phyloP scores from a whole-genome alignment of 1,140 invertebrate species.

The Zaprionus taronus region DNA sequence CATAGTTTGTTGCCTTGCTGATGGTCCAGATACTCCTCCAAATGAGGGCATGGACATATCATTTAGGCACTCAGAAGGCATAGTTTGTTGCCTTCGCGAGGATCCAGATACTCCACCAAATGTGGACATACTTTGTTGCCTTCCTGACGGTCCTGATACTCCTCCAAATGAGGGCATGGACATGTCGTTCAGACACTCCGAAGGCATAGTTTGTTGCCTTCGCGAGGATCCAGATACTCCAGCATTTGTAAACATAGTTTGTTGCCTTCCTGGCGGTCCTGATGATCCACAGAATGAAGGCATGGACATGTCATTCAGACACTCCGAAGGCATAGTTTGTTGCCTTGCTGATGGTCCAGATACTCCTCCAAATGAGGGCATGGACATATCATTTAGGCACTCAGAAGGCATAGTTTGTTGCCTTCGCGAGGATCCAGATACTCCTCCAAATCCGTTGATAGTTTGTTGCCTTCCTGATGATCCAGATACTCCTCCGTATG shows the following conservation, averaged over 20 bases:
- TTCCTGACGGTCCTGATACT: not conserved
- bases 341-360: not conserved
- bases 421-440: conserved; percentile 1
- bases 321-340: not conserved
- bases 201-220: not conserved
- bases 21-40: not conserved
- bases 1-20: not conserved
- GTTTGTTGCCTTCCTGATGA: too few species aligned
- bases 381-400: not conserved
- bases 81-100: too few species aligned
- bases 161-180: not conserved
- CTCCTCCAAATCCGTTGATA: too few species aligned
- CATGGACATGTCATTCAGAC: not conserved
- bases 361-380: conserved; percentile 13
- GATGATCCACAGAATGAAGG: not conserved
- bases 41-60: conserved; percentile 17
- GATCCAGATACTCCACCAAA: not conserved
- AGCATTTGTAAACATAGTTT: not conserved
- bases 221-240: too few species aligned
- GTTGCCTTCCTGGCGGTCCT: not conserved
- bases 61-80: not conserved
- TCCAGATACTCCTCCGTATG: too few species aligned
- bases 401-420: not conserved
- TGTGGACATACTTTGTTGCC: not conserved
- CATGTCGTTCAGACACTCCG: not conserved